phyloP scores from a whole-genome alignment of 2,113 vertebrate genomes.

The Proterorhinus semilunaris region DNA sequence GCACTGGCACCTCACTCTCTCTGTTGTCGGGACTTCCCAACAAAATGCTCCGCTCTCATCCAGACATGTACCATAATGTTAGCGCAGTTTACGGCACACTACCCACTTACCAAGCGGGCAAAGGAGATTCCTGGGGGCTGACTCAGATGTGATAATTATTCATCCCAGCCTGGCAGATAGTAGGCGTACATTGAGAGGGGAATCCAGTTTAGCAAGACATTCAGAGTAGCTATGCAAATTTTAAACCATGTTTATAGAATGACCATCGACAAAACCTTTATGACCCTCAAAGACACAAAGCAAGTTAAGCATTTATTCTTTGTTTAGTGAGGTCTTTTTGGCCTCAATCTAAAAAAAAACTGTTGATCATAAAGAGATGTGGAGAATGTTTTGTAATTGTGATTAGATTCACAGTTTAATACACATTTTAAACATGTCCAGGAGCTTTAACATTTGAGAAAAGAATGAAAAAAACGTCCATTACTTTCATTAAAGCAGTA shows the following conservation, averaged over 20 bases:
- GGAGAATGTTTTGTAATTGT: no score
- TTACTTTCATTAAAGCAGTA: no score
- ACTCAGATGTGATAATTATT: constrained; percentile 1
- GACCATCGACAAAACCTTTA: no score
- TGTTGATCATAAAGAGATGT: no score
- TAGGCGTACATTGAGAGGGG: background rate
- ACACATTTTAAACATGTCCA: no score
- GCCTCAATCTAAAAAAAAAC: no score
- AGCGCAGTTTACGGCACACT: background rate
- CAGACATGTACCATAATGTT: constrained; percentile 8
- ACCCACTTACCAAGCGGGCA: background rate
- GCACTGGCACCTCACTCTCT: constrained; percentile 28
- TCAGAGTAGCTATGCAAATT: background rate
- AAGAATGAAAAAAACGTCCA: no score
- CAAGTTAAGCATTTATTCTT: no score
- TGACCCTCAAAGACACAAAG: no score
- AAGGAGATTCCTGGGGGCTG: background rate
- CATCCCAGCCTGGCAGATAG: background rate
- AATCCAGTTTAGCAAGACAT: background rate
- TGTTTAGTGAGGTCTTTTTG: no score
- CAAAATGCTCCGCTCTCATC: constrained; percentile 1
- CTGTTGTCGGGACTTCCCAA: constrained; percentile 8
- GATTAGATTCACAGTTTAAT: no score
- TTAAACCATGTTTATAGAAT: background rate
- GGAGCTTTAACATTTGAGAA: no score